Evolutionary conservation across 1,140 invertebrate species (phyloP).

Genomic region (Drosophila murphyi): DNA sequence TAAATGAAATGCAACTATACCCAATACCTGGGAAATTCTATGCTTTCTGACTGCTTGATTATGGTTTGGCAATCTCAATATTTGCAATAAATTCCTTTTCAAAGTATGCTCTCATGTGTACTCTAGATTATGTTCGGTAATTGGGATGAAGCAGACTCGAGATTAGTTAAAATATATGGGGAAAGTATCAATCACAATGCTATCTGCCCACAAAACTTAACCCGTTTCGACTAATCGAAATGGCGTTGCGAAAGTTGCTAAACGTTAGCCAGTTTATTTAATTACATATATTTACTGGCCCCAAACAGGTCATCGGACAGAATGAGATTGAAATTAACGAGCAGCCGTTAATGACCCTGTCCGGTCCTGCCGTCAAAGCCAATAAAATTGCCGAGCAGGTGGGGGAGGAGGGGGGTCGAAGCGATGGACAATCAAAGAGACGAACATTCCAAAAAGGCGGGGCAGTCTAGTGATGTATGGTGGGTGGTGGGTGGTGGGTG

Average conservation of each 20-base stretch:
- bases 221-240: slow-evolving; percentile 38
- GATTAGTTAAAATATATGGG: neutral
- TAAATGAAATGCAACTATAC: neutral
- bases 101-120: neutral
- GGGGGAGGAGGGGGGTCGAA: neutral
- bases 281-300: slow-evolving; percentile 32
- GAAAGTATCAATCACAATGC: slow-evolving; percentile 7
- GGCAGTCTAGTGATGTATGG: too few relatives aligned
- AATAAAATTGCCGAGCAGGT: slow-evolving; percentile 54
- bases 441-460: neutral
- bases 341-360: slow-evolving; percentile 65
- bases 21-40: neutral
- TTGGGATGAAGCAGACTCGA: neutral
- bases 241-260: slow-evolving; percentile 26
- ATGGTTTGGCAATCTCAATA: too few relatives aligned
- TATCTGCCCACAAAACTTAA: slow-evolving; percentile 16
- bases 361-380: slow-evolving; percentile 22
- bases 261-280: slow-evolving; percentile 50
- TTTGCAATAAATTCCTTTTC: too few relatives aligned
- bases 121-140: neutral
- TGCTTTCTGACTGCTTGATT: too few relatives aligned
- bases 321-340: slow-evolving; percentile 71
- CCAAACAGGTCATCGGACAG: slow-evolving; percentile 33
- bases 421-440: neutral
- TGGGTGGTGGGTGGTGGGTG: too few relatives aligned